phyloP scores from a whole-genome alignment of 1,140 invertebrate species.

The Nylanderia fulva region DNA sequence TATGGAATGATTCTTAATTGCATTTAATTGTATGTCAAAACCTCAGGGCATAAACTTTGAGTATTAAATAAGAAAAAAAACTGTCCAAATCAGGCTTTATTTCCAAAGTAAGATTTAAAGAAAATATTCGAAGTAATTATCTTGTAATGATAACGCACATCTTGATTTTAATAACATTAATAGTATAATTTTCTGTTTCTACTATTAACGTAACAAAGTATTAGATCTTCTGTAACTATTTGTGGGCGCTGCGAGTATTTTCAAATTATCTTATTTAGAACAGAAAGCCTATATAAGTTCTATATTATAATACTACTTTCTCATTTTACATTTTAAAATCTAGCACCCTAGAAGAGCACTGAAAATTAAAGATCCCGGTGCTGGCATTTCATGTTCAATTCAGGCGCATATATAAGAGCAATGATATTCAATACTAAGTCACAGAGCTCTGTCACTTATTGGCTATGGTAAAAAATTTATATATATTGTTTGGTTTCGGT shows the following conservation, averaged over 20 bases:
- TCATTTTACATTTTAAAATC: constrained; percentile 6
- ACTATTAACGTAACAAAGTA: not conserved
- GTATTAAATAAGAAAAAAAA: not conserved
- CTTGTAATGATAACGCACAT: not conserved
- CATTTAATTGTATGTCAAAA: not conserved
- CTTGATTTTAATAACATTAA: not conserved
- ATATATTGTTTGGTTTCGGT: constrained; percentile 83
- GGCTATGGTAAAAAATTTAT: constrained; percentile 84
- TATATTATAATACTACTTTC: not conserved
- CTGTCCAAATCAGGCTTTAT: not conserved
- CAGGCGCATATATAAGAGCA: constrained; percentile 61
- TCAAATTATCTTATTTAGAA: not conserved
- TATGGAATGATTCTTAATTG: constrained; percentile 7
- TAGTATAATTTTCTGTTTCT: not conserved
- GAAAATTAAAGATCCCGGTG: constrained; percentile 45
- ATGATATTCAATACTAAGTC: constrained; percentile 64
- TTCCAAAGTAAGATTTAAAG: not conserved
- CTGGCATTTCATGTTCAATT: constrained; percentile 70
- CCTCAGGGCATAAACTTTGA: not conserved
- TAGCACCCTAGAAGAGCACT: not conserved
- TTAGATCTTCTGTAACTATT: not conserved
- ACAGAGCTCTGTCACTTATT: constrained; percentile 81
- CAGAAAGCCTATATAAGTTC: not conserved
- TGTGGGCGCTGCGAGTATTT: not conserved
- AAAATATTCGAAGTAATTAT: not conserved